phyloP scores from a whole-genome alignment of 2,113 vertebrate genomes.

The Ophthalmolycus amberensis region DNA sequence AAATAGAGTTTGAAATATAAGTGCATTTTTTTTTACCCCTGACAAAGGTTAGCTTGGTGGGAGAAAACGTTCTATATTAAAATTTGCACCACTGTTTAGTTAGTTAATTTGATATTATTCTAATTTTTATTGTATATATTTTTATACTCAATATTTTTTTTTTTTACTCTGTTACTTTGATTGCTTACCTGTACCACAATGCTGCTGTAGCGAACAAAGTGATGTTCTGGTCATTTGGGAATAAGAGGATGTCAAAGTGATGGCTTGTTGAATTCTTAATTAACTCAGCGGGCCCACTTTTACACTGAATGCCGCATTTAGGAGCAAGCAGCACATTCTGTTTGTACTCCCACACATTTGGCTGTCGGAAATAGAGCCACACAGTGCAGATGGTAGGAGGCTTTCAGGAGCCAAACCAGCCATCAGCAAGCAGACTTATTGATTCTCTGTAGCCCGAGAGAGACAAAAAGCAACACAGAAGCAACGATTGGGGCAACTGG shows the following conservation, averaged over 20 bases:
- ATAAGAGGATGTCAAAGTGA: constrained; percentile 47
- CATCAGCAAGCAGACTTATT: constrained; percentile 66
- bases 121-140: too few relatives aligned
- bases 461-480: constrained; percentile 47
- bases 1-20: constrained; percentile 2
- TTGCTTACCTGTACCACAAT: too few relatives aligned
- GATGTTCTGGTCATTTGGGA: constrained; percentile 21
- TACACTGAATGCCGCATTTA: constrained; percentile 50
- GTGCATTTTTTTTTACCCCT: not conserved
- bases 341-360: constrained; percentile 71
- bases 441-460: constrained; percentile 66
- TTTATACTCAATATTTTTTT: too few relatives aligned
- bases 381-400: constrained; percentile 67
- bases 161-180: too few relatives aligned
- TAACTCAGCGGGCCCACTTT: constrained; percentile 37
- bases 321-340: constrained; percentile 57
- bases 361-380: constrained; percentile 66
- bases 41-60: not conserved
- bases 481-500: constrained; percentile 33
- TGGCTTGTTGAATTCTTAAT: constrained; percentile 57
- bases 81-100: not conserved
- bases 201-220: not conserved
- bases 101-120: too few relatives aligned
- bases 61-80: not conserved
- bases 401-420: constrained; percentile 60